Percentiles rank a stretch among this genome's conserved stretches.
phyloP scores from a whole-genome alignment of 2,888 invertebrate species.

The Ceramica pisi region DNA sequence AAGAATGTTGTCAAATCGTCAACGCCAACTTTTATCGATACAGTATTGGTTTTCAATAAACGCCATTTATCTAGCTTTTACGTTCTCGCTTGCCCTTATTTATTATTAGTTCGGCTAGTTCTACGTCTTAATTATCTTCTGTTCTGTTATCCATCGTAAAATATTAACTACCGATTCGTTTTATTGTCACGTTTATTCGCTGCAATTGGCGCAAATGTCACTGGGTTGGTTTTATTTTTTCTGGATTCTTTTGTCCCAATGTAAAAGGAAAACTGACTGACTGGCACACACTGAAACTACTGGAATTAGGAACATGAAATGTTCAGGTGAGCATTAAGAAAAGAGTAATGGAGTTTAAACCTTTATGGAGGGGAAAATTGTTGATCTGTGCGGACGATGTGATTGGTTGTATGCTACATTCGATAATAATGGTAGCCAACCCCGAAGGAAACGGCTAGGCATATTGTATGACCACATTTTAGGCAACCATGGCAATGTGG shows the following conservation, averaged over 20 bases:
- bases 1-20: constrained; percentile 67
- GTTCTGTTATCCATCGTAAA: constrained; percentile 48
- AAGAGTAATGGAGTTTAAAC: too few relatives aligned
- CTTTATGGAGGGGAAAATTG: too few relatives aligned
- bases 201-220: constrained; percentile 11
- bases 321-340: too few relatives aligned
- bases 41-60: constrained; percentile 80
- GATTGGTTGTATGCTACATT: not conserved
- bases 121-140: constrained; percentile 59
- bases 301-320: too few relatives aligned
- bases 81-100: constrained; percentile 44
- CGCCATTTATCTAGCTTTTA: constrained; percentile 70
- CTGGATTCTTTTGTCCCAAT: not conserved
- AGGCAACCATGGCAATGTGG: not conserved
- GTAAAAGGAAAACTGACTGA: too few relatives aligned
- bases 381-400: too few relatives aligned
- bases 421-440: not conserved
- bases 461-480: not conserved
- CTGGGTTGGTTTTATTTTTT: not conserved
- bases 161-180: constrained; percentile 34
- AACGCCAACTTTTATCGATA: constrained; percentile 67
- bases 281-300: too few relatives aligned
- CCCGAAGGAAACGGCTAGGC: not conserved
- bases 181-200: constrained; percentile 39
- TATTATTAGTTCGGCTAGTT: constrained; percentile 54